These are phyloP conservation scores for Notodonta ziczac DNA, from an alignment of 2,888 invertebrate species.

Conservation along the genomic window DNA sequence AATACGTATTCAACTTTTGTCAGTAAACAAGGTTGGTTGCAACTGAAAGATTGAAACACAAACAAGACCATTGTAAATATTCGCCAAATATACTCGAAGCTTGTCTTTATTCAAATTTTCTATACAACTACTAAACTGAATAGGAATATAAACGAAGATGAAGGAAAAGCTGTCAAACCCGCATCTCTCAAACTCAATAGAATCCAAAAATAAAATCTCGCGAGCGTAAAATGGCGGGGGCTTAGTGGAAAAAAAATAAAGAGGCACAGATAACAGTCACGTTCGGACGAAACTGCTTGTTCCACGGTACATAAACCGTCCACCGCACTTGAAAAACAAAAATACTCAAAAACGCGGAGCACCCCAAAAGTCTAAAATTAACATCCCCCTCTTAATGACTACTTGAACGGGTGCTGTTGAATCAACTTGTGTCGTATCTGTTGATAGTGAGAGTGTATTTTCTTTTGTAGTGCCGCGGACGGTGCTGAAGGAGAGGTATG, in stretches of 20 bases:
- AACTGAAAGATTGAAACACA: background rate
- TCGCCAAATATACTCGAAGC: background rate
- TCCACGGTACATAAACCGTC: conserved; percentile 42
- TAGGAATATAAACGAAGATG: conserved; percentile 18
- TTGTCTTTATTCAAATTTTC: conserved; percentile 28
- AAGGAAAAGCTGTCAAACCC: conserved; percentile 41
- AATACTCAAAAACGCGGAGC: conserved; percentile 59
- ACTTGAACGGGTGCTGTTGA: conserved; percentile 34
- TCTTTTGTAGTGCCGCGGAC: conserved; percentile 90
- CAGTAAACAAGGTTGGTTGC: background rate
- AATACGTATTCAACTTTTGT: too few relatives aligned
- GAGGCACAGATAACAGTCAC: conserved; percentile 45
- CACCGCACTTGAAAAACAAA: conserved; percentile 54
- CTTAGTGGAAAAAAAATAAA: conserved; percentile 43
- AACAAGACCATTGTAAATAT: background rate
- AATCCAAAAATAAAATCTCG: conserved; percentile 36
- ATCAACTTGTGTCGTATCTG: conserved; percentile 39
- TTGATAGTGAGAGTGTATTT: conserved; percentile 50
- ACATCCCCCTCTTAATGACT: conserved; percentile 57
- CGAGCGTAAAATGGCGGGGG: conserved; percentile 25
- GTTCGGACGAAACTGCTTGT: conserved; percentile 45
- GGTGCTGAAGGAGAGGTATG: conserved; percentile 92
- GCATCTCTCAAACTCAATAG: conserved; percentile 43
- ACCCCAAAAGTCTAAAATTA: conserved; percentile 74
- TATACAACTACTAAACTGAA: conserved; percentile 12